These are phyloP conservation scores for Paramormyrops hopkinsi DNA, from an alignment of 2,797 vertebrate species.

Conservation along the genomic window DNA sequence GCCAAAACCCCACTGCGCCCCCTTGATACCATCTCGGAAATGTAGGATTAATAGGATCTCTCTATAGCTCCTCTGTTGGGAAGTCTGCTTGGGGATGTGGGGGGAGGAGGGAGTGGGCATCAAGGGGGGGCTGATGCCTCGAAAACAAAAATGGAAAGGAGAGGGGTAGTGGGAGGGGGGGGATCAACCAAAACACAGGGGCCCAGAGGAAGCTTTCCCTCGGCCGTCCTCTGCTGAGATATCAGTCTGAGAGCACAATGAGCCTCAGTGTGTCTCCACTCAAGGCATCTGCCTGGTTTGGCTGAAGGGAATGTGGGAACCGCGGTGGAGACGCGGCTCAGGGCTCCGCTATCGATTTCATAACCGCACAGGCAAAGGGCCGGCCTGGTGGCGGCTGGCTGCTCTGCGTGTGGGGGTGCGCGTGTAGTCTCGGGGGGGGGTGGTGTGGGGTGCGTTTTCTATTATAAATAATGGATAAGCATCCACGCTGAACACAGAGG, in stretches of 20 bases:
- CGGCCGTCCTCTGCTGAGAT: constrained; percentile 14
- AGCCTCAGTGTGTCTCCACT: constrained; percentile 24
- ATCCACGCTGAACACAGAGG: constrained; percentile 11
- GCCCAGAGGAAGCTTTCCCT: constrained; percentile 25
- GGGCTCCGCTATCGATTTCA: constrained; percentile 37
- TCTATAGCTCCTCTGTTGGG: constrained; percentile 51
- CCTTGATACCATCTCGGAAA: constrained; percentile 61
- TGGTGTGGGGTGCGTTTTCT: not conserved
- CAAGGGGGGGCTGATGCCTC: constrained; percentile 25
- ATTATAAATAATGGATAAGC: constrained; percentile 33
- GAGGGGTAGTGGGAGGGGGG: not conserved
- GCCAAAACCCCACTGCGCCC: constrained; percentile 58
- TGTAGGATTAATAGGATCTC: constrained; percentile 62
- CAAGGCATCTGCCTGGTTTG: constrained; percentile 22
- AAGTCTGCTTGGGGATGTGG: constrained; percentile 22
- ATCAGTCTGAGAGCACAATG: constrained; percentile 25
- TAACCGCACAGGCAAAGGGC: constrained; percentile 20
- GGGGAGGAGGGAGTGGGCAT: constrained; percentile 22
- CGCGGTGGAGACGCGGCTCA: not conserved
- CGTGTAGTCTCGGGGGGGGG: not conserved
- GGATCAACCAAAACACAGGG: constrained; percentile 1
- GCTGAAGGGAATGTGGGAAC: constrained; percentile 10
- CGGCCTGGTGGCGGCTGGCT: not conserved
- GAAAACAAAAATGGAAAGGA: constrained; percentile 35
- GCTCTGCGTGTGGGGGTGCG: not conserved